Conservation (phyloP, 1,140 invertebrate genomes). For the Rhopalosiphum maidis region DNA sequence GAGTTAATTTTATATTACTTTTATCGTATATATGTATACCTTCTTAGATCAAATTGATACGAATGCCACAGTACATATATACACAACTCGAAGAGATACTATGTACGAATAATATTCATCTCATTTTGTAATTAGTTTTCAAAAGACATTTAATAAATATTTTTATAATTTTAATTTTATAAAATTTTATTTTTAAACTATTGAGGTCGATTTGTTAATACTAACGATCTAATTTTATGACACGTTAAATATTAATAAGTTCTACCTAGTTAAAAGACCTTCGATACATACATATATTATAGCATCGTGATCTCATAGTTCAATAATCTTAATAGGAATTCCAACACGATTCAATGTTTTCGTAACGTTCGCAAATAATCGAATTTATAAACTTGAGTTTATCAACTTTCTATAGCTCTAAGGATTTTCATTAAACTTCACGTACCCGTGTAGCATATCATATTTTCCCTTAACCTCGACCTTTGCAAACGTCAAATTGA, state of each 20-base stretch:
- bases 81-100: not conserved
- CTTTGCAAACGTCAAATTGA: not conserved
- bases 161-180: not conserved
- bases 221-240: not conserved
- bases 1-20: not conserved
- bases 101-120: not conserved
- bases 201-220: conserved; percentile 22
- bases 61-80: not conserved
- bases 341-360: not conserved
- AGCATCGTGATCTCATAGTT: conserved; percentile 29
- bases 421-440: not conserved
- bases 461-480: not conserved
- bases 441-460: not conserved
- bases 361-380: not conserved
- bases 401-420: not conserved
- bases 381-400: not conserved
- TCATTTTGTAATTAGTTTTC: not conserved
- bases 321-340: conserved; percentile 22
- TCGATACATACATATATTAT: not conserved
- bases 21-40: not conserved
- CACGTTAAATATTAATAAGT: not conserved
- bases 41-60: not conserved
- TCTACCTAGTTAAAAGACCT: conserved; percentile 2
- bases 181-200: not conserved
- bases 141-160: not conserved